Evolutionary conservation across 2,888 invertebrate species (phyloP).

Genomic region (Melanostoma mellinum): DNA sequence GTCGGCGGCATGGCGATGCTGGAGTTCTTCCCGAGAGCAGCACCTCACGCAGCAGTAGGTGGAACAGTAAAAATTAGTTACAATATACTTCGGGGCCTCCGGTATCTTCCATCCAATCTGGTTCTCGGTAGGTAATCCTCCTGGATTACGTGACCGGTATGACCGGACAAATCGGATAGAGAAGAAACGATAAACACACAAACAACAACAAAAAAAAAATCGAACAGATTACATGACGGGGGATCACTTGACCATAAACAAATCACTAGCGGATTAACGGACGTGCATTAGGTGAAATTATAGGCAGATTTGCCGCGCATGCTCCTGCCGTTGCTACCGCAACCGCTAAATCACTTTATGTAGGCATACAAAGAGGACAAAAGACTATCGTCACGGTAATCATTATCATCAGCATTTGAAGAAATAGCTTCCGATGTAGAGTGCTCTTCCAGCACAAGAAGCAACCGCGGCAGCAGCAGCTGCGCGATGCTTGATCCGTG

Average conservation of each 20-base stretch:
- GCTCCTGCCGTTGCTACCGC: neutral
- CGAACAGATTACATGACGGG: constrained; percentile 65
- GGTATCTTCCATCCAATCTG: constrained; percentile 2
- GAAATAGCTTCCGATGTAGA: constrained; percentile 65
- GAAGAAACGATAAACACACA: too few relatives aligned
- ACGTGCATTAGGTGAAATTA: constrained; percentile 66
- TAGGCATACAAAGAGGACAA: constrained; percentile 44
- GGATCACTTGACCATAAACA: constrained; percentile 71
- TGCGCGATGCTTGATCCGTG: constrained; percentile 41
- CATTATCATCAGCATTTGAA: constrained; percentile 63
- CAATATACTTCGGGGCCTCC: constrained; percentile 46
- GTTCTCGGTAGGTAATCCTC: constrained; percentile 64
- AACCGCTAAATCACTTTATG: constrained; percentile 12
- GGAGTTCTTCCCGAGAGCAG: constrained; percentile 37
- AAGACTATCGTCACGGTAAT: constrained; percentile 62
- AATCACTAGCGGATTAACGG: constrained; percentile 68
- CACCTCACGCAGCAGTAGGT: constrained; percentile 69
- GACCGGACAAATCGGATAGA: constrained; percentile 37
- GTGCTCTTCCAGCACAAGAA: neutral
- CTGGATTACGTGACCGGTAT: constrained; percentile 66
- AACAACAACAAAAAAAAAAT: constrained; percentile 29
- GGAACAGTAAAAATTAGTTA: constrained; percentile 70
- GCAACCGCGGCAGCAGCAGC: constrained; percentile 44
- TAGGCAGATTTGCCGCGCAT: constrained; percentile 41
- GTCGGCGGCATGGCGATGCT: constrained; percentile 41